phyloP scores from a whole-genome alignment of 2,888 invertebrate genomes.

The Xestia rhomboidea region DNA sequence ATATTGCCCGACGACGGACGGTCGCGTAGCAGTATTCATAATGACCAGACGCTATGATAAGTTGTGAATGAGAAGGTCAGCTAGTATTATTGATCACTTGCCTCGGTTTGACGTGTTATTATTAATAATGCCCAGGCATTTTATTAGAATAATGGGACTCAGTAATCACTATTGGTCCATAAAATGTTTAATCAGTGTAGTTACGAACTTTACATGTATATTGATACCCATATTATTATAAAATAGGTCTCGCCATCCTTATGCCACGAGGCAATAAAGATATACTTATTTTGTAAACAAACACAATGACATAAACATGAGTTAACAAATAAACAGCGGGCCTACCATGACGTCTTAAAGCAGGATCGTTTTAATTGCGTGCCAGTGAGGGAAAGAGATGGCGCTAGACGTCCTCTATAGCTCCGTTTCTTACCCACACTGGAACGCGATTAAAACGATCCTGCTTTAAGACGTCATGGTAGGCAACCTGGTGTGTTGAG shows the following conservation, averaged over 20 bases:
- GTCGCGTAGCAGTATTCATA: not conserved
- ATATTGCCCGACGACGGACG: not conserved
- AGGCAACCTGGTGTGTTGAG: too few relatives aligned
- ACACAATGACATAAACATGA: not conserved
- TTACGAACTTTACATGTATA: not conserved
- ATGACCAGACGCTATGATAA: constrained; percentile 1
- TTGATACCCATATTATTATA: not conserved
- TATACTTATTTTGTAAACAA: not conserved
- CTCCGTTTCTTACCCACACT: too few relatives aligned
- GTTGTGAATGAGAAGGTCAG: not conserved
- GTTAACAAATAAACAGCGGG: not conserved
- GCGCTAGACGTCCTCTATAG: too few relatives aligned
- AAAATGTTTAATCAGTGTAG: not conserved
- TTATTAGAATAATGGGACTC: not conserved
- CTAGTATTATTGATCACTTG: not conserved
- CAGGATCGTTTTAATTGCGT: too few relatives aligned
- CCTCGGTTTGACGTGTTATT: not conserved
- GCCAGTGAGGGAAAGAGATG: too few relatives aligned
- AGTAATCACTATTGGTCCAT: not conserved
- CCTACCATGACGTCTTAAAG: too few relatives aligned
- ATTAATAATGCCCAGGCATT: not conserved
- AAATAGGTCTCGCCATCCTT: not conserved
- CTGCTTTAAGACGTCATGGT: too few relatives aligned
- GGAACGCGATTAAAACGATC: too few relatives aligned
- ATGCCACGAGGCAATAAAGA: not conserved